phyloP scores from a whole-genome alignment of 2,797 vertebrate genomes.

The Steatocranus sp. region DNA sequence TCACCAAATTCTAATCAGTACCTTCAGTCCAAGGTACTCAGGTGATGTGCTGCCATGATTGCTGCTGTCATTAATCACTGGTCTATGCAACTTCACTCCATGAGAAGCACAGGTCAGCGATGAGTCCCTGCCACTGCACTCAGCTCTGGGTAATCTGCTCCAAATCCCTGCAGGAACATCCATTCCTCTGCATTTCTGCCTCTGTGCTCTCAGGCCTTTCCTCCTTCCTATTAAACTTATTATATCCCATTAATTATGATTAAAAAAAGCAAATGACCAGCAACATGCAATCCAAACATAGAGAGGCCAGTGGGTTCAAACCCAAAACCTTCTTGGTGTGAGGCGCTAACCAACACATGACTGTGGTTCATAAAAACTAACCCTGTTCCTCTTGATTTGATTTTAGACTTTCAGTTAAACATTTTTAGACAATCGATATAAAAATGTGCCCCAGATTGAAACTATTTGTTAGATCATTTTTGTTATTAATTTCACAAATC shows the following conservation, averaged over 20 bases:
- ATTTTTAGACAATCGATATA: fast-evolving
- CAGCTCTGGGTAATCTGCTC: not conserved
- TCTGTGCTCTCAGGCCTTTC: not conserved
- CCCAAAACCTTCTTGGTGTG: not conserved
- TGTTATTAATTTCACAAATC: not conserved
- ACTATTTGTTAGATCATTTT: not conserved
- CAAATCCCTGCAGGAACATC: not conserved
- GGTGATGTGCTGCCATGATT: not conserved
- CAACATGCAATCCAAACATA: not conserved
- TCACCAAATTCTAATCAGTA: not conserved
- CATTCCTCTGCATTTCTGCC: not conserved
- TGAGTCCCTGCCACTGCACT: not conserved
- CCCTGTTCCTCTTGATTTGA: not conserved
- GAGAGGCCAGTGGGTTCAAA: not conserved
- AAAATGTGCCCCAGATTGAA: fast-evolving
- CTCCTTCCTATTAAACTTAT: fast-evolving
- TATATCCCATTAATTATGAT: fast-evolving
- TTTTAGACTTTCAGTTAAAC: not conserved
- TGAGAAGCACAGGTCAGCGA: not conserved
- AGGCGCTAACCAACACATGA: fast-evolving
- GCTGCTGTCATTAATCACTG: not conserved
- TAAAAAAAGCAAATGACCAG: fast-evolving
- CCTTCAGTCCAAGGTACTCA: not conserved
- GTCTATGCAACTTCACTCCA: fast-evolving
- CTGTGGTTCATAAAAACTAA: not conserved